Percentiles rank a stretch among this genome's conserved stretches.
These are phyloP conservation scores for Pachypeltis micranthus DNA, from an alignment of 1,140 invertebrate genomes.

Conservation along the genomic window DNA sequence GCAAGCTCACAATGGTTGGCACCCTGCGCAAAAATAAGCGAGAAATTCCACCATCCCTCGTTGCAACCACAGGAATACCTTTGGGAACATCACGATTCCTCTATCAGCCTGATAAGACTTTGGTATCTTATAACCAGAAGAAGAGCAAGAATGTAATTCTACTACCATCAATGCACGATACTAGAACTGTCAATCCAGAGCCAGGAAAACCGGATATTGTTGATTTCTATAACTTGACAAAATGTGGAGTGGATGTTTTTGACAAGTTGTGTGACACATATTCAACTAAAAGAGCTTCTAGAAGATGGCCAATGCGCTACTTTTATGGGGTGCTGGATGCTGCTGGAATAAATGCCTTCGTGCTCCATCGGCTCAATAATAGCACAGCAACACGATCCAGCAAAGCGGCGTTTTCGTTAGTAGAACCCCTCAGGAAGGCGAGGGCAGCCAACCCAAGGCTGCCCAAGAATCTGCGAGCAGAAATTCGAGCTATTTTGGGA, in stretches of 20 bases:
- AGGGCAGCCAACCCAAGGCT: background rate
- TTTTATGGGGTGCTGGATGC: constrained; percentile 30
- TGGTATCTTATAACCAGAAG: constrained; percentile 33
- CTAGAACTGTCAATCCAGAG: constrained; percentile 19
- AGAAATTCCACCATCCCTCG: background rate
- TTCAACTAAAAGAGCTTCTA: constrained; percentile 22
- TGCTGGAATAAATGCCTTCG: constrained; percentile 21
- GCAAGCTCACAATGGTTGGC: background rate
- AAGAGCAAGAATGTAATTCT: constrained; percentile 30
- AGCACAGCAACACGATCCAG: background rate
- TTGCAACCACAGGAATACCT: background rate
- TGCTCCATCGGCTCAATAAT: constrained; percentile 17
- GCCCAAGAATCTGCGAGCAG: background rate
- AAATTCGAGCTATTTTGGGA: background rate
- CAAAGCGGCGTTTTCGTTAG: background rate
- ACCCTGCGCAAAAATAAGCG: too few relatives aligned
- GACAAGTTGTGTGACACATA: constrained; percentile 29
- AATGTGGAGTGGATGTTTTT: constrained; percentile 30
- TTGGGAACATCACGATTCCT: constrained; percentile 20
- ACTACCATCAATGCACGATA: constrained; percentile 31
- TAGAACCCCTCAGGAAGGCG: background rate
- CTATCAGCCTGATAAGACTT: constrained; percentile 30
- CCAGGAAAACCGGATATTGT: constrained; percentile 28
- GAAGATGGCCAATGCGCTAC: constrained; percentile 30
- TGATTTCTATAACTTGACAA: constrained; percentile 29